Conservation (phyloP, 2,888 invertebrate species). For the Leptinotarsa tumamoca region DNA sequence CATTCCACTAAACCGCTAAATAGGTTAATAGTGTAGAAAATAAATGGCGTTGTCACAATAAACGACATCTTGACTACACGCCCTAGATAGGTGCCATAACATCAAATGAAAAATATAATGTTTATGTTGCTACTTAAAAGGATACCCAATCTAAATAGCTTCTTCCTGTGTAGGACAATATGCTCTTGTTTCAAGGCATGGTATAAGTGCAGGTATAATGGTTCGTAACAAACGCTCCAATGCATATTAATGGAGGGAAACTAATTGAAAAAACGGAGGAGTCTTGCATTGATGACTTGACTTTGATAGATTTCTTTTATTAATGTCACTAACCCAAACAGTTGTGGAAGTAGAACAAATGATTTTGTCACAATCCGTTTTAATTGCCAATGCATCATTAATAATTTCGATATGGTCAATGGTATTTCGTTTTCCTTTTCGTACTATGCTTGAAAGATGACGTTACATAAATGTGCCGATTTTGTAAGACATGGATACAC, state of each 20-base stretch:
- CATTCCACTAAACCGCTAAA: not conserved
- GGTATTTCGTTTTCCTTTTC: not conserved
- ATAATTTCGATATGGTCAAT: slow-evolving; percentile 14
- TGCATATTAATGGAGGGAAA: slow-evolving; percentile 20
- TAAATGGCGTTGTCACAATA: not conserved
- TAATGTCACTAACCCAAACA: slow-evolving; percentile 25
- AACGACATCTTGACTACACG: not conserved
- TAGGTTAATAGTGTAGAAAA: not conserved
- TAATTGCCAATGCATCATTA: not conserved
- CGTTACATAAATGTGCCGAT: slow-evolving; percentile 7
- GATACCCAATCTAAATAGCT: slow-evolving; percentile 13
- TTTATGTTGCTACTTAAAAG: slow-evolving; percentile 8
- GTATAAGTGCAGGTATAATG: slow-evolving; percentile 17
- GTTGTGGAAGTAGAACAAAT: slow-evolving; percentile 25
- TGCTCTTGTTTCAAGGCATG: slow-evolving; percentile 17
- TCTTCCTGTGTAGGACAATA: slow-evolving; percentile 18
- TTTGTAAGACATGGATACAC: not conserved
- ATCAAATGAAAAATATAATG: slow-evolving; percentile 1
- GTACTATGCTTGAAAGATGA: slow-evolving; percentile 3
- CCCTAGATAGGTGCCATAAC: not conserved
- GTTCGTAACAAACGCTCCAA: not conserved
- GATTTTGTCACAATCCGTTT: slow-evolving; percentile 13
- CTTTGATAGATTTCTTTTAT: slow-evolving; percentile 19
- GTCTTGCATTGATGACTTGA: slow-evolving; percentile 20
- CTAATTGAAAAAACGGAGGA: slow-evolving; percentile 23